Evolutionary conservation across 37 sponge, comb jelly and placozoan species (phyloP), one percentile per base, ranked within the genome.

Genomic region (Dysidea cf. avara): DNA sequence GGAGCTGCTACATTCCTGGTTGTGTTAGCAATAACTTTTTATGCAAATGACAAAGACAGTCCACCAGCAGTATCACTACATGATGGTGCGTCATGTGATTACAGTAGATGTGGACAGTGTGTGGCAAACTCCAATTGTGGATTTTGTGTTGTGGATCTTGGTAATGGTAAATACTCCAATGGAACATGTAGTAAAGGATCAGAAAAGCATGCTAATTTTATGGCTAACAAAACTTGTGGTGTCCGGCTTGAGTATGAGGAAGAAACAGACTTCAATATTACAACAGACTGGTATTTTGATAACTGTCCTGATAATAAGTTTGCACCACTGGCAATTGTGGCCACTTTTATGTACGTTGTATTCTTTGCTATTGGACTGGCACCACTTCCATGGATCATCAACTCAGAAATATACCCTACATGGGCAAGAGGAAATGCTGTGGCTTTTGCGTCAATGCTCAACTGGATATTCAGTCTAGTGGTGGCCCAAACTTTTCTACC

Each of bases 281-380:
- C n/a, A n/a, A n/a, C n/a, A n/a, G n/a, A 58, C 6, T 89, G 90
- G 90, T 64, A 57, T 29, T 43, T 39, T 11, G 46, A 39, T 51
- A 40, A 31, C 31, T 89, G 90, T 28, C 85, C 90, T 0, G 32
- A 64, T 39, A 73, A 68, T 37, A 33, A 64, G 17, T 25, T 77
- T 1, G 86, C 90, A 2, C 74, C 68, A 36, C 72, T 91, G 32
- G 61, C 90, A 5, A 81, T 96, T 25, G 74, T 82, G 29, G 71
- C 89, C 0, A 76, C 91, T 14, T 82, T 96, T 57, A 26, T 89
- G 24, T 96, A 96, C 71, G 81, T 96, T 59, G 93, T 81, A 25
- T 76, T 85, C 77, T 96, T 96, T 88, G 96, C 96, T 54, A 86
- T 93, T 22, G 96, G 96, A 0, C 82, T 91, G 78, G 96, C 93